Evolutionary conservation across 2,888 invertebrate species (phyloP), one percentile per base, ranked within the genome.

Genomic region (Margaritifera margaritifera): DNA sequence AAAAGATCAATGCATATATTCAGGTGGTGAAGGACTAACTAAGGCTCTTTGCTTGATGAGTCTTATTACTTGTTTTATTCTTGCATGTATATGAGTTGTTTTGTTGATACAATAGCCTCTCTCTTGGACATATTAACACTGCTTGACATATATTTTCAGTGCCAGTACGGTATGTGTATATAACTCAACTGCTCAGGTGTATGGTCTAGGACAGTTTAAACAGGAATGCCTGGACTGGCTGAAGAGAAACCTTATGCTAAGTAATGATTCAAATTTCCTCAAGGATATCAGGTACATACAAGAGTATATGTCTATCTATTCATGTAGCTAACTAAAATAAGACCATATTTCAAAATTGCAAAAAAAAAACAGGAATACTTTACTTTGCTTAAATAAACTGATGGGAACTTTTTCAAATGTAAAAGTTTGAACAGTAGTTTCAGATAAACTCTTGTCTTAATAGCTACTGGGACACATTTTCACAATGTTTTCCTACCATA

Each of bases 171-270:
- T 93, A 6, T 91, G 94, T 60, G 90, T 91, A 55, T 95, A 94
- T 87, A 93, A 94, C 81, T 92, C 93, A 80, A 93, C 94, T 50
- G 92, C 94, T 42, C 92, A 92, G 68, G 92, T 92, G 70, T 95
- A 95, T 86, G 94, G 94, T 1, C 92, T 94, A 2, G 92, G 93
- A 86, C 92, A 92, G 62, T 91, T 93, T 5, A 83, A 83, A 56
- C 65, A 80, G 0, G 74, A 77, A n/a, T 92, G 94, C 59, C 92
- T 93, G 77, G 91, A 92, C 74, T 95, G 94, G 94, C 91, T 94
- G 74, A 91, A 93, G 80, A 92, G 93, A 15, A 94, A 94, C 88
- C 86, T 94, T 24, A 91, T 94, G 82, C 91, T 92, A 71, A 91
- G 89, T 79, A 92, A 92, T 75, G 91, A 92, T 79, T 90, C 92